Percentiles rank a stretch among this genome's conserved stretches.
Conservation (phyloP, 1,140 invertebrate species). For the Daktulosphaira vitifoliae region DNA sequence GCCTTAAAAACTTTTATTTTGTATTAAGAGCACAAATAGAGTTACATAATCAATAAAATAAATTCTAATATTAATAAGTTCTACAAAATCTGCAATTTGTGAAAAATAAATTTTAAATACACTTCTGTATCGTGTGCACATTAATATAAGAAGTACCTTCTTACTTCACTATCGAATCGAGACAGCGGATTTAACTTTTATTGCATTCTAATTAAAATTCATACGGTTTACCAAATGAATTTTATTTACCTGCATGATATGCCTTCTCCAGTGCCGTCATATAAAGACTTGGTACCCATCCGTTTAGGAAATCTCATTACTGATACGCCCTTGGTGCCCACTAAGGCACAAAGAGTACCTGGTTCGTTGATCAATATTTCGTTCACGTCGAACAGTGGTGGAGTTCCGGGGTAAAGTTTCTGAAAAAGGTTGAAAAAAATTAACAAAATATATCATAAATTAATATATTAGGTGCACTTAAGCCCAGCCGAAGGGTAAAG, state of each 20-base stretch:
- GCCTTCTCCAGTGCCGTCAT: slow-evolving; percentile 43
- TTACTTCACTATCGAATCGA: no score
- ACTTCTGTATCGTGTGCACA: no score
- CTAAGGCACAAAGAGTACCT: slow-evolving; percentile 43
- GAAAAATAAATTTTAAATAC: no score
- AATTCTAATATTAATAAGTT: no score
- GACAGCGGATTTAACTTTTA: no score
- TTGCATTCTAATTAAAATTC: no score
- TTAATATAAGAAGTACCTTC: no score
- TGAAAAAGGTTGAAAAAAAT: slow-evolving; percentile 37
- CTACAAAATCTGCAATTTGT: no score
- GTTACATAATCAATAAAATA: no score
- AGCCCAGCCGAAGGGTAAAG: slow-evolving; percentile 30
- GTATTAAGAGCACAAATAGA: no score
- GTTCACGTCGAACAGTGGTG: slow-evolving; percentile 46
- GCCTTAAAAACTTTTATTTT: no score
- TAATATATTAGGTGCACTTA: slow-evolving; percentile 31
- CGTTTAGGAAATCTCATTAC: slow-evolving; percentile 46
- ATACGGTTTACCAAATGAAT: no score
- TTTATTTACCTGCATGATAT: slow-evolving; percentile 39
- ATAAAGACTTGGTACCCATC: slow-evolving; percentile 45
- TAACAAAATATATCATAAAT: slow-evolving; percentile 30
- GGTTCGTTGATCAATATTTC: slow-evolving; percentile 46
- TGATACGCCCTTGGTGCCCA: slow-evolving; percentile 45
- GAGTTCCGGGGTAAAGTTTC: slow-evolving; percentile 44